phyloP scores from a whole-genome alignment of 1,140 invertebrate species.

The Sminthurides bifidus region DNA sequence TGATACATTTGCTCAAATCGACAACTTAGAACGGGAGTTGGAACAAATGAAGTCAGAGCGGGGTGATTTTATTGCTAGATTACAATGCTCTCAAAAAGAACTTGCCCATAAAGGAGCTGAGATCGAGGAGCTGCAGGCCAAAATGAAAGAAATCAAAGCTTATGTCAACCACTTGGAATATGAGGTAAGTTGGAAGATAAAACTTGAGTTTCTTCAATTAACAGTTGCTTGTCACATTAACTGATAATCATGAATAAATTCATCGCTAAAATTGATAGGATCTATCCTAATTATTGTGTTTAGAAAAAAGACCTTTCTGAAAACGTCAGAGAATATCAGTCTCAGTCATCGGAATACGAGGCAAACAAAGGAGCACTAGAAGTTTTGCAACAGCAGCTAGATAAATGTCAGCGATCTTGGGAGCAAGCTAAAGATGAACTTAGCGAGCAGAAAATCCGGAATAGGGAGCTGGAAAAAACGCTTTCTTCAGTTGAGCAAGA shows the following conservation, averaged over 20 bases:
- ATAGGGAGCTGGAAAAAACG: slow-evolving; percentile 3
- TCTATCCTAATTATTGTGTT: not conserved
- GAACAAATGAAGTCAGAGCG: not conserved
- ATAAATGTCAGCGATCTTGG: not conserved
- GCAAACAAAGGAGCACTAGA: slow-evolving; percentile 8
- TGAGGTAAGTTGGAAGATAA: slow-evolving; percentile 1
- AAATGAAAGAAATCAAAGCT: slow-evolving; percentile 3
- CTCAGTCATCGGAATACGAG: not conserved
- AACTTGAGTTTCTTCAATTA: not conserved
- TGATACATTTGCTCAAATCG: not conserved
- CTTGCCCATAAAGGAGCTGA: not conserved
- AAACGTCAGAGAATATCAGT: not conserved
- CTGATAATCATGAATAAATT: not conserved
- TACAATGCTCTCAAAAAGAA: slow-evolving; percentile 1
- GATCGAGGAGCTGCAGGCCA: slow-evolving; percentile 3
- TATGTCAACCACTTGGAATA: slow-evolving; percentile 9
- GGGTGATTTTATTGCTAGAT: not conserved
- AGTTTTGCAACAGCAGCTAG: slow-evolving; percentile 10
- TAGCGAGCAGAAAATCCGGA: slow-evolving; percentile 1
- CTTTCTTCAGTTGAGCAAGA: slow-evolving; percentile 5
- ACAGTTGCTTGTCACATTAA: not conserved
- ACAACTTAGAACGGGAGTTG: not conserved
- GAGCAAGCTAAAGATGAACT: slow-evolving; percentile 8
- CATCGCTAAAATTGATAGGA: not conserved
- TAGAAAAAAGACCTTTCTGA: slow-evolving; percentile 3